Base-by-base conservation (phyloP, 2,113 vertebrate species). In the Cervus canadensis region DNA sequence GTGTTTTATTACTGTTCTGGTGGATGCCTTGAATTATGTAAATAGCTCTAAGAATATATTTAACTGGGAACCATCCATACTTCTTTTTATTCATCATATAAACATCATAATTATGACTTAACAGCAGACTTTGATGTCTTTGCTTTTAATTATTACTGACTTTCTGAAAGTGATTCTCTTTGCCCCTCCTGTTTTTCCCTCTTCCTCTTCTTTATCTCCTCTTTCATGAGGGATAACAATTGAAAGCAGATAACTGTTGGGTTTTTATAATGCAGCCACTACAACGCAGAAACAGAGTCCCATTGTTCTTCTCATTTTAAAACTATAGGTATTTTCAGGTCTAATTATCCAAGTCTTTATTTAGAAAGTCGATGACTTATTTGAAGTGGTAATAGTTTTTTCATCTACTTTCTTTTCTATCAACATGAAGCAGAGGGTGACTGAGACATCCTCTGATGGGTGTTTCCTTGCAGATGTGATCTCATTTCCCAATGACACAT, bases 401-500 rank as follows among this genome's bases (percentile, higher is more conserved):
- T 19, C 21, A 74, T 64, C 78, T 56, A 86, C 45, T 87, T 83
- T 93, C 12, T 86, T 86, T 79, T 96, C 17, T 91, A 78, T 91
- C 33, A 87, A 36, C 88, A 85, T 62, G 48, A 90, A 93, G 74
- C 36, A 85, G 52, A 67, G 13, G 25, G 5, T 94, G 82, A 87
- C 50, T 79, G 82, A 95, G 28, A 17, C 28, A 33, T 92, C 60
- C 57, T 84, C n/a, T 62, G 30, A 86, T 40, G 9, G 12, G 36
- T 67, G 48, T n/a, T 33, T 82, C n/a, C 76, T 94, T 67, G n/a
- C 25, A 28, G 23, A 19, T 76, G 54, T 76, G 43, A 97, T 94
- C 45, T 97, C 90, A 86, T 92, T 94, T 94, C 67, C 95, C 85
- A 82, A 16, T 92, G 94, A 87, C 89, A 98, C 92, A 79, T 10